A percentile compares a stretch with the other conserved stretches of the same genome.
Conservation (phyloP, 2,888 invertebrate species). For the Caenorhabditis uteleia region DNA sequence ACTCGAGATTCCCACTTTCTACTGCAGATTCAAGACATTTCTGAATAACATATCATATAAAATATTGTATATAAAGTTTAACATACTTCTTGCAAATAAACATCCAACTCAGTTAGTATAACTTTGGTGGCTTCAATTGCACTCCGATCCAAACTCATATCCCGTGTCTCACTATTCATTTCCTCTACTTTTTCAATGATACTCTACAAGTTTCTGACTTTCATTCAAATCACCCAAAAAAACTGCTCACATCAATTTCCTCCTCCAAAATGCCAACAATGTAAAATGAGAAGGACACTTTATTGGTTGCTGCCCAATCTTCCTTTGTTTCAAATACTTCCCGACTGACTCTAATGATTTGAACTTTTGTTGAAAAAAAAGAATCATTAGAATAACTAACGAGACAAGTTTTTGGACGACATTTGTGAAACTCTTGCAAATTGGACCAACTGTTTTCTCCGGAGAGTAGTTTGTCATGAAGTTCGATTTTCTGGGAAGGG, state of each 20-base stretch:
- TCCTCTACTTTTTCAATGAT: constrained; percentile 39
- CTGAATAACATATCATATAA: constrained; percentile 10
- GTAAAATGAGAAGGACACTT: constrained; percentile 39
- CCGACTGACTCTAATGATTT: constrained; percentile 23
- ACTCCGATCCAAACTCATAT: constrained; percentile 38
- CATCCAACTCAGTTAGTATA: constrained; percentile 30
- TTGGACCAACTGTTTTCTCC: constrained; percentile 21
- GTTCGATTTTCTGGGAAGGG: constrained; percentile 36
- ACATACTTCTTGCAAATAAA: constrained; percentile 35
- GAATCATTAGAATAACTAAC: constrained; percentile 7
- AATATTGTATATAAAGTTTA: neutral
- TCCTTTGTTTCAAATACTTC: constrained; percentile 39
- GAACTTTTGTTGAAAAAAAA: constrained; percentile 14
- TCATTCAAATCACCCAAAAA: neutral
- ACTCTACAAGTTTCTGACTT: constrained; percentile 17
- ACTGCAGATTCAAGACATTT: constrained; percentile 48
- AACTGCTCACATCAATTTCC: constrained; percentile 37
- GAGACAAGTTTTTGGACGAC: constrained; percentile 23
- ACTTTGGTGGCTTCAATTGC: constrained; percentile 38
- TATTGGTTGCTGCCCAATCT: constrained; percentile 38
- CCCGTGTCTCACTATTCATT: constrained; percentile 40
- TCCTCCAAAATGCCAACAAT: constrained; percentile 43
- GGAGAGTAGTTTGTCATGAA: constrained; percentile 28
- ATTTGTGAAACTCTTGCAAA: constrained; percentile 23
- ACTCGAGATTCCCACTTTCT: constrained; percentile 47